Conservation (phyloP, 2,888 invertebrate genomes). For the Opisthograptis luteolata region DNA sequence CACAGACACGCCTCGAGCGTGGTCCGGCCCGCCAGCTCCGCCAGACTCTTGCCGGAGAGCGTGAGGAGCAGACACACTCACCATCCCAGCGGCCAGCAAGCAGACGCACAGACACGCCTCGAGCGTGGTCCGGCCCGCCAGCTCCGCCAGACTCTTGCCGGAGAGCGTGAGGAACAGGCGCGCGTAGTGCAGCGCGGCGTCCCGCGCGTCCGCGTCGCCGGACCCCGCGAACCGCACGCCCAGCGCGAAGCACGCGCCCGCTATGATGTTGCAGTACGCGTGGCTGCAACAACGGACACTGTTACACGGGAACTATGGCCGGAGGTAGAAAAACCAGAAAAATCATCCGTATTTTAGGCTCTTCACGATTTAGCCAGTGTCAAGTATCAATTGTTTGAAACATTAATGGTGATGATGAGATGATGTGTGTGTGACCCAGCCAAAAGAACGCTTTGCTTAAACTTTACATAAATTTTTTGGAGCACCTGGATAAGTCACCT, state of each 20-base stretch:
- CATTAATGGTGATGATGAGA: no score
- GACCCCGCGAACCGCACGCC: conserved; percentile 98
- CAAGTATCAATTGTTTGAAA: no score
- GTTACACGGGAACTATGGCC: neutral
- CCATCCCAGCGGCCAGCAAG: conserved; percentile 92
- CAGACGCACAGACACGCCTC: conserved; percentile 95
- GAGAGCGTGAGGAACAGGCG: conserved; percentile 87
- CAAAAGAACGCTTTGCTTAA: no score
- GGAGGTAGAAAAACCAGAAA: no score
- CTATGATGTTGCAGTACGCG: conserved; percentile 97
- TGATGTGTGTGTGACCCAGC: no score
- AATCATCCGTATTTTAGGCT: no score
- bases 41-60: conserved; percentile 87
- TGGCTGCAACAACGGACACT: conserved; percentile 85
- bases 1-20: conserved; percentile 96
- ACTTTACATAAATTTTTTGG: no score
- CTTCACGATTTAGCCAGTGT: no score
- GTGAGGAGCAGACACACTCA: conserved; percentile 84
- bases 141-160: conserved; percentile 90
- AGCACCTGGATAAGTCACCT: no score
- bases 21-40: conserved; percentile 94
- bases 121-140: conserved; percentile 95
- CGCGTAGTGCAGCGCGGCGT: conserved; percentile 90
- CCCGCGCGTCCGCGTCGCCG: conserved; percentile 91
- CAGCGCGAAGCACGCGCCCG: conserved; percentile 97